Evolutionary conservation across 2,888 invertebrate species (phyloP).

Genomic region (Tridacna crocea): DNA sequence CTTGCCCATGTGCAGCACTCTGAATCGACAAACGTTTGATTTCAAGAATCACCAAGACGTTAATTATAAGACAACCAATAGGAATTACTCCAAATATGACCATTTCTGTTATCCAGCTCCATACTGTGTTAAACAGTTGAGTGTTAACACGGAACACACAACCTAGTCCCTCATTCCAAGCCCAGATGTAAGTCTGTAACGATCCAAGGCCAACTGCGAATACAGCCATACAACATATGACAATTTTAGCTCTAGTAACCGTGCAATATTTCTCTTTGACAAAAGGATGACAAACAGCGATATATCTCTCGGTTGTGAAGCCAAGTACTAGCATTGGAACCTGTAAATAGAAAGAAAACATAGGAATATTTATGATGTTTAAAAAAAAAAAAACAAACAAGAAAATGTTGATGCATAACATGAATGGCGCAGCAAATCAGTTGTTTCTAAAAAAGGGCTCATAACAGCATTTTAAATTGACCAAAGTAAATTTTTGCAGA

Average conservation of each 20-base stretch:
- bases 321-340: conserved; percentile 82
- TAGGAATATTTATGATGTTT: background rate
- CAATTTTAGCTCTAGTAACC: conserved; percentile 76
- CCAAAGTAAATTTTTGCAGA: too few relatives aligned
- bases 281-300: conserved; percentile 82
- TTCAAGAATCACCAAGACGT: conserved; percentile 81
- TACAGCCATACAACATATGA: conserved; percentile 69
- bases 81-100: conserved; percentile 80
- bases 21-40: conserved; percentile 75
- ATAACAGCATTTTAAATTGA: too few relatives aligned
- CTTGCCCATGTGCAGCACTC: conserved; percentile 67
- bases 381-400: too few relatives aligned
- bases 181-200: conserved; percentile 81
- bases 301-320: conserved; percentile 83
- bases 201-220: conserved; percentile 69
- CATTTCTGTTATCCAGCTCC: conserved; percentile 82
- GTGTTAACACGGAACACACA: conserved; percentile 69
- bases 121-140: conserved; percentile 73
- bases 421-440: too few relatives aligned
- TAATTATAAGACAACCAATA: conserved; percentile 79
- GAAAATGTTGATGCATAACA: too few relatives aligned
- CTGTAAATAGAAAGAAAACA: conserved; percentile 29
- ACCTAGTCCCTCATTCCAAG: conserved; percentile 66
- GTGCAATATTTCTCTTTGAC: conserved; percentile 81
- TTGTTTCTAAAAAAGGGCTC: too few relatives aligned